Evolutionary conservation across 2,797 vertebrate genomes (phyloP), one percentile per base, ranked within the genome.

Genomic region (Lagocephalus sceleratus): DNA sequence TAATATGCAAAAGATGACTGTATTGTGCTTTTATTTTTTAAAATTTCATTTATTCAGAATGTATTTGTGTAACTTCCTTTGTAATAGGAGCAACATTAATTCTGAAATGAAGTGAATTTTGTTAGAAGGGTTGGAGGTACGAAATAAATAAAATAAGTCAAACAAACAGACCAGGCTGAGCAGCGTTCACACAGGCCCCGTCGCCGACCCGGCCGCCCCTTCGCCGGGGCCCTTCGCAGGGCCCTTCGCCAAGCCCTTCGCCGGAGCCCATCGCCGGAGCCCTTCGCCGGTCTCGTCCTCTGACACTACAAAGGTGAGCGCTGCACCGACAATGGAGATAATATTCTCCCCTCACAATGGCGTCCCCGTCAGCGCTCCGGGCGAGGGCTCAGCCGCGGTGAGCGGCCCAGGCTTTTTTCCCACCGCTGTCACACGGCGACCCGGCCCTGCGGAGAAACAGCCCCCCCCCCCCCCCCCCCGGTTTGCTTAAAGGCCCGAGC

Each of bases 281-380:
- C n/a, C 2, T 25, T 16, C 68, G 68, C 81, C 20, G 44, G 79
- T 78, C 90, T 89, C 68, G 86, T 92, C 88, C 88, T 87, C 77
- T 87, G 83, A 84, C 78, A 72, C 81, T 83, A 85, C 78, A 89
- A 89, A 89, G 85, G 85, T 67, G 22, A 57, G 70, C 70, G 66
- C 78, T 49, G 22, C 60, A 12, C 52, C 77, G 81, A 89, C 87
- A 91, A 88, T 81, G 53, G 73, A 83, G 76, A 87, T 81, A 60
- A 89, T 90, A 86, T 88, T 89, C 89, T 90, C 81, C 68, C 68
- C 66, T 77, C 59, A 88, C 81, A 88, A 82, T 82, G 82, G 68
- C 49, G 71, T 85, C 76, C 78, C 76, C 77, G 78, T 83, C 83
- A 79, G 35, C 41, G 85, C 85, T 89, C 77, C 75, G 82, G 86